These are phyloP conservation scores for Orthonyx spaldingii DNA, from an alignment of 2,113 vertebrate genomes.

Conservation along the genomic window DNA sequence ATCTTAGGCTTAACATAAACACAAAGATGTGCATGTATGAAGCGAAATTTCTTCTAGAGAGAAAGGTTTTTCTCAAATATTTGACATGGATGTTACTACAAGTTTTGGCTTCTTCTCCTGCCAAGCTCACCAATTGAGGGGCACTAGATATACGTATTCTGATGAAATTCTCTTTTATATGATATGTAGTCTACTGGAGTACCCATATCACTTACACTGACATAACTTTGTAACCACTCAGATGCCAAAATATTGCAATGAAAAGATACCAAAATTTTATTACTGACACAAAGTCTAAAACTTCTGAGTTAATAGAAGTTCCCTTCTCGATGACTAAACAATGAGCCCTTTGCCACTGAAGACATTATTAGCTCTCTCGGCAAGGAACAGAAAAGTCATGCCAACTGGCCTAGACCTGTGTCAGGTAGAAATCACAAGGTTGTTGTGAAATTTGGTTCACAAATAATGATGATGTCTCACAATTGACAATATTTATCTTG, in stretches of 20 bases:
- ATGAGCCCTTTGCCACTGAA: not conserved
- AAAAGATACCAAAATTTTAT: not conserved
- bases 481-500: not conserved
- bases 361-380: not conserved
- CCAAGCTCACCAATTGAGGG: not conserved
- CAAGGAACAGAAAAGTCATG: not conserved
- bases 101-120: not conserved
- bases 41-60: not conserved
- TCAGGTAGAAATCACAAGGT: not conserved
- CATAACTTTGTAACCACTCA: not conserved
- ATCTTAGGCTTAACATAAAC: not conserved
- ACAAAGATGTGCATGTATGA: not conserved
- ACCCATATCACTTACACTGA: not conserved
- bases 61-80: not conserved
- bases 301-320: not conserved
- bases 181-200: not conserved
- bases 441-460: not conserved
- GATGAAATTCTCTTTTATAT: not conserved
- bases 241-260: not conserved
- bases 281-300: not conserved
- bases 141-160: not conserved
- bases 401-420: not conserved
- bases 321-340: not conserved
- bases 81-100: not conserved
- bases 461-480: not conserved